Evolutionary conservation across 2,888 invertebrate species (phyloP).

Genomic region (Pharmacophagus antenor): DNA sequence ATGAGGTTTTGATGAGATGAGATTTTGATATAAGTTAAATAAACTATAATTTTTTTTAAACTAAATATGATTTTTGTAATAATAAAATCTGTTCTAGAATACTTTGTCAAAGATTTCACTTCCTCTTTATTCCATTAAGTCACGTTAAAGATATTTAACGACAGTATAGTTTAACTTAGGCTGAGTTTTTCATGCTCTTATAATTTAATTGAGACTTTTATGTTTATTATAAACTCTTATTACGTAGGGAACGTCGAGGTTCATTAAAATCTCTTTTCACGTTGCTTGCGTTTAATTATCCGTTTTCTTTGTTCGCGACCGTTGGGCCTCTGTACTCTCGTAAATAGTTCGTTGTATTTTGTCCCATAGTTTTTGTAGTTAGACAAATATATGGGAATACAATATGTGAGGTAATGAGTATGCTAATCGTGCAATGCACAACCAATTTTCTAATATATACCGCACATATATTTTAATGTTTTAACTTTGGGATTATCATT

Average conservation of each 20-base stretch:
- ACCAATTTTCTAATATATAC: neutral
- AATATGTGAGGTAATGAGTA: conserved; percentile 18
- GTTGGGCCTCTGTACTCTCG: conserved; percentile 58
- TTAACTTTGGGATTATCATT: neutral
- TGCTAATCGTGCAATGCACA: conserved; percentile 8
- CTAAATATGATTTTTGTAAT: neutral
- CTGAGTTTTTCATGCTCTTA: conserved; percentile 37
- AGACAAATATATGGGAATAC: conserved; percentile 28
- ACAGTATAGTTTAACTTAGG: conserved; percentile 17
- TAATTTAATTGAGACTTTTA: conserved; percentile 61
- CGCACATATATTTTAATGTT: neutral
- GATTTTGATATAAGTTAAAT: too few species aligned
- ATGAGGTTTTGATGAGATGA: too few species aligned
- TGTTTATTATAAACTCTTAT: conserved; percentile 70
- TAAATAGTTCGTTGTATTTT: conserved; percentile 53
- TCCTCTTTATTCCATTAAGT: conserved; percentile 11
- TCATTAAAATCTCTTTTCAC: conserved; percentile 77
- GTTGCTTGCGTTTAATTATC: conserved; percentile 75
- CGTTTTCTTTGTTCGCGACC: conserved; percentile 71
- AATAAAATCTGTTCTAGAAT: neutral
- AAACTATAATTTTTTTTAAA: neutral
- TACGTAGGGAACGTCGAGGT: conserved; percentile 66
- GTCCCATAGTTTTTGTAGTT: conserved; percentile 41
- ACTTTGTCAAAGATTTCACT: conserved; percentile 1
- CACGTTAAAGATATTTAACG: conserved; percentile 22